Conservation (phyloP, 2,888 invertebrate genomes). For the Stenodera caucasica region DNA sequence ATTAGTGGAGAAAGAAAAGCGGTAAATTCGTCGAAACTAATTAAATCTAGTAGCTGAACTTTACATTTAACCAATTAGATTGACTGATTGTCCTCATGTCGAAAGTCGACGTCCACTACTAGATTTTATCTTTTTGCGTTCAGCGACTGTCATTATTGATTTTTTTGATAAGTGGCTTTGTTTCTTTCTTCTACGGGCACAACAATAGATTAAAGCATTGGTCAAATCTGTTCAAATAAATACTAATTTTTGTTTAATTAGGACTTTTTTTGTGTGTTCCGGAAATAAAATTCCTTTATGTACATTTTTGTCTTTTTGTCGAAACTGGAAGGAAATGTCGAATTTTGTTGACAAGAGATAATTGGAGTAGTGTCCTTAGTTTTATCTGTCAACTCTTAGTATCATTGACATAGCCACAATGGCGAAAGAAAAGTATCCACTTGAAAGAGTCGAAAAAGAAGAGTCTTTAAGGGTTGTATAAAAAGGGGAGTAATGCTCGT, state of each 20-base stretch:
- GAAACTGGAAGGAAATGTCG: neutral
- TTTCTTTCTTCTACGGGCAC: too few species aligned
- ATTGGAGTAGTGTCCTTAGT: slow-evolving; percentile 6
- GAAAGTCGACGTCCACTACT: neutral
- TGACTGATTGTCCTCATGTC: neutral
- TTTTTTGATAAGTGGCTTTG: too few species aligned
- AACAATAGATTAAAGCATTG: too few species aligned
- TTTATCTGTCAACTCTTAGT: slow-evolving; percentile 5
- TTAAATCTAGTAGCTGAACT: neutral
- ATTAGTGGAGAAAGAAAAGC: too few species aligned
- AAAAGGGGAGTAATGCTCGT: slow-evolving; percentile 3
- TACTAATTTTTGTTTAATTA: neutral
- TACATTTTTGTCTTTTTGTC: neutral
- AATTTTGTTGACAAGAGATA: slow-evolving; percentile 7
- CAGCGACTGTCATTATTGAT: too few species aligned
- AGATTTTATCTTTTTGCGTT: neutral
- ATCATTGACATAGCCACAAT: slow-evolving; percentile 7
- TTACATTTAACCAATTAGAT: neutral
- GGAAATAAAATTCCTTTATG: neutral
- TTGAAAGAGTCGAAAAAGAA: slow-evolving; percentile 3
- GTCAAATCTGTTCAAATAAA: neutral
- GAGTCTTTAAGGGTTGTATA: neutral
- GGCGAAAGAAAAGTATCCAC: neutral
- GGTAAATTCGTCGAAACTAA: neutral
- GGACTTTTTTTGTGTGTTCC: too few species aligned